These are phyloP conservation scores for Caerostris darwini DNA, from an alignment of 1,140 invertebrate species.

Conservation along the genomic window DNA sequence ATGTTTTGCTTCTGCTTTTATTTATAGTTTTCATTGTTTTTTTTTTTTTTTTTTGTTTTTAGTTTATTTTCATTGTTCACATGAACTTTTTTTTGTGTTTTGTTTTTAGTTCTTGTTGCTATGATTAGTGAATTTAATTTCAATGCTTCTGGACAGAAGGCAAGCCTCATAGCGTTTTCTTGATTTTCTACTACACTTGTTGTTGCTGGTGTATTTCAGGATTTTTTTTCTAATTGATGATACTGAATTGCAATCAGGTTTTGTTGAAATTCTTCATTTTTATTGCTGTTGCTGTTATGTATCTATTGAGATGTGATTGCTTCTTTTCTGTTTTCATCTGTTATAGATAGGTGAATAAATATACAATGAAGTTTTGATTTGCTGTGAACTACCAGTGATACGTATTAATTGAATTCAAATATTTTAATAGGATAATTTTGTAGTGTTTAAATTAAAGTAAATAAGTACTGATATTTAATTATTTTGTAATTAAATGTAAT, in stretches of 20 bases:
- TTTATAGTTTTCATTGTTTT: slow-evolving; percentile 7
- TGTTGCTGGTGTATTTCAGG: not conserved
- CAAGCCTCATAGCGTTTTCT: slow-evolving; percentile 15
- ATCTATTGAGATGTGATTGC: no score
- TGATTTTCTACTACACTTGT: slow-evolving; percentile 26
- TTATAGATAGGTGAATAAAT: no score
- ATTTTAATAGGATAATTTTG: no score
- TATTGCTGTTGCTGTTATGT: no score
- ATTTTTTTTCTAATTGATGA: not conserved
- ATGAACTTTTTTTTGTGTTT: slow-evolving; percentile 3
- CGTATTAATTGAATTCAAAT: no score
- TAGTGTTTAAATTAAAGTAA: no score
- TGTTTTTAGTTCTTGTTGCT: not conserved
- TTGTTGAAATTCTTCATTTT: not conserved
- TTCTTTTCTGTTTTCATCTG: no score
- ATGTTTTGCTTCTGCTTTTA: slow-evolving; percentile 16
- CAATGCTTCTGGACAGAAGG: not conserved
- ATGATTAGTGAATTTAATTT: slow-evolving; percentile 54
- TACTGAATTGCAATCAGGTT: not conserved
- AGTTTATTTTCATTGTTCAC: not conserved
- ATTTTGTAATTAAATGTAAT: no score
- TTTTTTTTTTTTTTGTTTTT: not conserved
- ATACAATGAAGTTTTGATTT: no score
- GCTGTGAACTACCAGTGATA: no score
- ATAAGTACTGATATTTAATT: no score